phyloP scores from a whole-genome alignment of 2,888 invertebrate species.

The Pyrrhosoma nymphula region DNA sequence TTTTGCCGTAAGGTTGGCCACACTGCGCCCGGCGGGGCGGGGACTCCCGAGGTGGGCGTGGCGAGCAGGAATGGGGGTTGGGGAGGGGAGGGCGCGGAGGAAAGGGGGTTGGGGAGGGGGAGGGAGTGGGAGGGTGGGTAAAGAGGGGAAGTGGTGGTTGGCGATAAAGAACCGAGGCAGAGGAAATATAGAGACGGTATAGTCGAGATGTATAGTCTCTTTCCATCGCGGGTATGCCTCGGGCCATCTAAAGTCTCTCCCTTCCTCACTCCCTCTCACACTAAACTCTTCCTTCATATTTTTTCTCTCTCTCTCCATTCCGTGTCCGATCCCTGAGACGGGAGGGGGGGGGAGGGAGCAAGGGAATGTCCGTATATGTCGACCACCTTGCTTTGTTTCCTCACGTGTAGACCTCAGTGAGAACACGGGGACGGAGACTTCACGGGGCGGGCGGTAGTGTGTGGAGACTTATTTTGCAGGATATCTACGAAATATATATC shows the following conservation, averaged over 20 bases:
- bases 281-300: neutral
- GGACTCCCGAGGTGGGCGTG: constrained; percentile 23
- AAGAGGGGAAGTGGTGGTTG: neutral
- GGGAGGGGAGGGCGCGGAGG: neutral
- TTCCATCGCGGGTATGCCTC: constrained; percentile 10
- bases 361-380: neutral
- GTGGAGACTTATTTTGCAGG: neutral
- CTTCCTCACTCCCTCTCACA: neutral
- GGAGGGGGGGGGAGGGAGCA: neutral
- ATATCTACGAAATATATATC: neutral
- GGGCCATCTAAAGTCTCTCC: neutral
- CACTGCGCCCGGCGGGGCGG: constrained; percentile 10
- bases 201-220: neutral
- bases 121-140: neutral
- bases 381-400: constrained; percentile 22
- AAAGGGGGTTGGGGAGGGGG: neutral
- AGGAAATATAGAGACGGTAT: neutral
- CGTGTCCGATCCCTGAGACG: too few relatives aligned
- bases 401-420: neutral
- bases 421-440: neutral
- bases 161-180: too few relatives aligned
- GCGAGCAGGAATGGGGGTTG: neutral
- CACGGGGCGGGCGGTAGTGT: too few relatives aligned
- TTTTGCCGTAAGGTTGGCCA: neutral
- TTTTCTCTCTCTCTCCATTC: neutral